Base-by-base conservation (phyloP, 2,797 vertebrate genomes). In the Moxostoma hubbsi region DNA sequence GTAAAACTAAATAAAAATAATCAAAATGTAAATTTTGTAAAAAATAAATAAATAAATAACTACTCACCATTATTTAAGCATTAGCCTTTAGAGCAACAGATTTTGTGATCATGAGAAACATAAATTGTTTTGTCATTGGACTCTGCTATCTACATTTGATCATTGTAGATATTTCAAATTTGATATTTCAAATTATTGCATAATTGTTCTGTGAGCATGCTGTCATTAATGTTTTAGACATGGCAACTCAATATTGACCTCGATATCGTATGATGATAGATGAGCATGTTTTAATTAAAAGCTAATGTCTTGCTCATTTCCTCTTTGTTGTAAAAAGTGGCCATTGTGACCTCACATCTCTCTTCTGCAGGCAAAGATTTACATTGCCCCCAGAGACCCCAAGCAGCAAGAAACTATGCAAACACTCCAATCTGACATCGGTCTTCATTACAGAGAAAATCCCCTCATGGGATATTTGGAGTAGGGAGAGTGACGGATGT, bases 361-460 rank as follows among this genome's bases (percentile, higher is more conserved):
- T 79, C 72, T 69, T 77, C 45, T 6, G 12, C 81, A 58, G 77
- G 3, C 87, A 77, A 82, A 36, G 55, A 49, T 15, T 67, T 71
- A 47, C 16, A 7, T 53, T 9, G 77, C 3, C 3, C 67, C 69
- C 13, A 13, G 58, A 10, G 10, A 43, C 24, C 36, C 55, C 11
- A n/a, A 81, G 9, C 51, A 8, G 47, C 51, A 54, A 51, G 15
- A 63, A 18, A 36, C 70, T 7, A 10, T 47, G 15, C 68, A 79
- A 79, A 79, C 77, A 64, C 68, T 51, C 5, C n/a, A 46, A n/a
- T 18, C 65, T 15, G 65, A 47, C 46, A 9, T 8, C 4, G 5
- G 7, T 82, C 65, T 84, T 78, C 81, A 74, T 87, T 78, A 85
- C 45, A 65, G 65, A 53, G 24, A 15, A 65, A 78, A 53, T 61